Evolutionary conservation across 2,113 vertebrate genomes (phyloP), one percentile per base, ranked within the genome.

Genomic region (Muntiacus muntjak): DNA sequence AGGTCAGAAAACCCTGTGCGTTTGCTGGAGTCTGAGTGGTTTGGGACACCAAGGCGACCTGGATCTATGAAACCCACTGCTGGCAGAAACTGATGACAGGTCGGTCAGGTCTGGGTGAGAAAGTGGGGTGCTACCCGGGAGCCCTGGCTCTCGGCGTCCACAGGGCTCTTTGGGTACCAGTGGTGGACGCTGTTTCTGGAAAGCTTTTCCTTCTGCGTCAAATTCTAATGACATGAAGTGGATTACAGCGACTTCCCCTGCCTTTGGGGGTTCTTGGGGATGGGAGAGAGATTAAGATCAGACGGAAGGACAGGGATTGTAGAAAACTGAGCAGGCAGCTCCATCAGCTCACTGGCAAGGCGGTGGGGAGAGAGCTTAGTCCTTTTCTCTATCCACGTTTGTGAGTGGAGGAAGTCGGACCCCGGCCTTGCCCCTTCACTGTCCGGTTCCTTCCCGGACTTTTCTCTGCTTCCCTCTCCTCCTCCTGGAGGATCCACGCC

Each of bases 1-100:
- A 97, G 89, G 87, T 95, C 94, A 92, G 88, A 91, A 93, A 40
- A 92, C 94, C 95, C 84, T 52, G 74, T n/a, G 97, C 55, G 84
- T 98, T 87, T 79, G 95, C 64, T 0, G 1, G 58, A 93, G 74
- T 57, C 52, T 16, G 74, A 84, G 55, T 45, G 33, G 15, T 92
- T 76, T 78, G 89, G 71, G 90, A 87, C 57, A 33, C 36, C 64
- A 43, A 78, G 94, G 81, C 26, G 7, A 52, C 47, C 58, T 64
- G 26, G 1, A 33, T n/a, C 55, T 52, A 50, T 45, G 30, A 55
- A 91, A 60, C 6, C 16, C 74, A 4, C 7, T 1, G 30, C 30
- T 71, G n/a, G 11, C 30, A 57, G 86, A 88, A 95, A 60, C 58
- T 33, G 11, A 3, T 36, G 21, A 84, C 1, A 0, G 26, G 11